A percentile compares a stretch with the other conserved stretches of the same genome.
Evolutionary conservation across 2,113 vertebrate genomes (phyloP).

Genomic region (Prunella himalayana): DNA sequence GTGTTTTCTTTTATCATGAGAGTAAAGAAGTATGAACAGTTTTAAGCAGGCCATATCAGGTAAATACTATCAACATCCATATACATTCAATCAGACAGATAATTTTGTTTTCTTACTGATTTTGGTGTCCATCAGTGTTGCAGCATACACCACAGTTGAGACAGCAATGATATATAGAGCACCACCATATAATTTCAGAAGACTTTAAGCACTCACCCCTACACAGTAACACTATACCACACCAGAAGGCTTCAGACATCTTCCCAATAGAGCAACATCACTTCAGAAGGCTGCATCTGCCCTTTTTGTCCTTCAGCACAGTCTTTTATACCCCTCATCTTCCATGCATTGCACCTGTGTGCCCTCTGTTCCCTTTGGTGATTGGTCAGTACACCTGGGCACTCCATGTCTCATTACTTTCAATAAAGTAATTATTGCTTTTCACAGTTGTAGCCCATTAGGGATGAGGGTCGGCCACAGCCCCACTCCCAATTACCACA

Average conservation of each 20-base stretch:
- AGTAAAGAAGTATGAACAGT: neutral
- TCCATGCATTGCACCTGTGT: neutral
- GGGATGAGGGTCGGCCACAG: neutral
- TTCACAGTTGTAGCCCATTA: neutral
- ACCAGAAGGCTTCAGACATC: no score
- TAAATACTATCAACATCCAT: constrained; percentile 11
- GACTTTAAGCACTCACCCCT: neutral
- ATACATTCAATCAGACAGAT: neutral
- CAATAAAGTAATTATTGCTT: no score
- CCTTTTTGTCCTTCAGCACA: neutral
- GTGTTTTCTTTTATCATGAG: constrained; percentile 3
- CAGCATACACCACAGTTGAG: neutral
- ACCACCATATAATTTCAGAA: neutral
- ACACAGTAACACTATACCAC: neutral
- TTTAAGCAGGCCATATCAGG: neutral
- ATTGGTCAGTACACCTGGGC: neutral
- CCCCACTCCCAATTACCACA: neutral
- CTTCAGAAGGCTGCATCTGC: neutral
- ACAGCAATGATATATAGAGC: neutral
- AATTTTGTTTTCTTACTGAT: neutral
- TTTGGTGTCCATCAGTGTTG: neutral
- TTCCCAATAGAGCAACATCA: neutral
- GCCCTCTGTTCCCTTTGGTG: neutral
- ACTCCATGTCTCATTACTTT: neutral
- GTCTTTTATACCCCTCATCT: neutral